phyloP scores from a whole-genome alignment of 1,140 invertebrate species.

The Heliothis virescens region DNA sequence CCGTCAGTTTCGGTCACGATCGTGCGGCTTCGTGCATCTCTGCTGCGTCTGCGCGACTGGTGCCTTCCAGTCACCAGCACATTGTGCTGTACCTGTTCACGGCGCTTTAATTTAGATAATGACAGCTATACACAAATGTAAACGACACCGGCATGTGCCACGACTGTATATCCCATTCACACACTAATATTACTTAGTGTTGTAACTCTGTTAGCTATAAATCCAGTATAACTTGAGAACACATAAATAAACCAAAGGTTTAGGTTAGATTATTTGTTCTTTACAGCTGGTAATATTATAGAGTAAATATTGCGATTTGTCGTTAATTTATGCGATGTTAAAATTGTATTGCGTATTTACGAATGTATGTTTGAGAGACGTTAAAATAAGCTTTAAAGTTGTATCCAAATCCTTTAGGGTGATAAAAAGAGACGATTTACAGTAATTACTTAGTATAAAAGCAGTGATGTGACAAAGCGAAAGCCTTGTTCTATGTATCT shows the following conservation, averaged over 20 bases:
- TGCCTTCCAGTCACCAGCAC: slow-evolving; percentile 4
- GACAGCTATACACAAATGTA: not conserved
- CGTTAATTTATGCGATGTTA: slow-evolving; percentile 6
- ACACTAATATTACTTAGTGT: not conserved
- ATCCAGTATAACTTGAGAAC: slow-evolving; percentile 17
- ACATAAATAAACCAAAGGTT: slow-evolving; percentile 23
- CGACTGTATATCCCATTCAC: not conserved
- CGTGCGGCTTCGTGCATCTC: slow-evolving; percentile 65
- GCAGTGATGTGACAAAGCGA: slow-evolving; percentile 9
- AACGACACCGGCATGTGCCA: slow-evolving; percentile 4
- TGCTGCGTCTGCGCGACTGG: slow-evolving; percentile 48
- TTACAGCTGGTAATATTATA: not conserved
- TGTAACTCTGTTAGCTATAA: slow-evolving; percentile 10
- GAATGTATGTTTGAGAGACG: not conserved
- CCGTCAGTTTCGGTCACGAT: slow-evolving; percentile 70
- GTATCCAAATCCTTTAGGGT: not conserved
- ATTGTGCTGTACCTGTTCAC: slow-evolving; percentile 36
- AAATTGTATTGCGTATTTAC: slow-evolving; percentile 8
- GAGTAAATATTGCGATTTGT: slow-evolving; percentile 25
- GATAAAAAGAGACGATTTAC: not conserved
- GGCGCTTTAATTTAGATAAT: slow-evolving; percentile 40
- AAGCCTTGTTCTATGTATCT: not conserved
- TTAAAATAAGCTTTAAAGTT: not conserved
- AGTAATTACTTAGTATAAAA: not conserved
- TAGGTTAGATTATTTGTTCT: not conserved